Conservation (phyloP, 2,113 vertebrate genomes). For the Coregonus clupeaformis region DNA sequence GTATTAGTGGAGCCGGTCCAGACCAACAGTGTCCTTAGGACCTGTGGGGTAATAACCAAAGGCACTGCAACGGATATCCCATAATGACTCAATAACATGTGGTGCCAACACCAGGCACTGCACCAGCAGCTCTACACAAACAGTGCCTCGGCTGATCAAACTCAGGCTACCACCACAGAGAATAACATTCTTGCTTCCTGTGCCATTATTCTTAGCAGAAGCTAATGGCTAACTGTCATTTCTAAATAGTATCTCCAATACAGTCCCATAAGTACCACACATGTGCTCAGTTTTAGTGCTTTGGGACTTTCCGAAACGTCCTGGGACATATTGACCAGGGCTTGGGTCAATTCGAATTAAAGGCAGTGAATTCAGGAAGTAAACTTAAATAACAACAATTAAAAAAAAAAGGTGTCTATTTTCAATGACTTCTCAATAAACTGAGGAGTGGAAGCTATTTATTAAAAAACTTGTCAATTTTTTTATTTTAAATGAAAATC, state of each 20-base stretch:
- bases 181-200: neutral
- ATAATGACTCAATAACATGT: slow-evolving; percentile 46
- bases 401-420: too few relatives aligned
- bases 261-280: neutral
- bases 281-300: neutral
- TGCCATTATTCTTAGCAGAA: neutral
- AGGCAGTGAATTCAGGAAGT: too few relatives aligned
- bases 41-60: slow-evolving; percentile 34
- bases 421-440: too few relatives aligned
- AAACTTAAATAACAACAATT: too few relatives aligned
- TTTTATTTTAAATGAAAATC: too few relatives aligned
- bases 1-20: slow-evolving; percentile 21
- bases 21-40: slow-evolving; percentile 19
- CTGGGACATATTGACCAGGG: neutral
- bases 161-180: neutral
- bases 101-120: slow-evolving; percentile 25
- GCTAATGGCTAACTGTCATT: neutral
- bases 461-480: too few relatives aligned
- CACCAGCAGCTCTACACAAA: slow-evolving; percentile 39
- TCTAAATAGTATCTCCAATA: neutral
- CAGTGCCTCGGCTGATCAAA: slow-evolving; percentile 10
- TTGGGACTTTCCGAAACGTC: neutral
- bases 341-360: neutral
- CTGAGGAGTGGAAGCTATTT: too few relatives aligned
- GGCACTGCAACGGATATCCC: slow-evolving; percentile 46